Conservation (phyloP, 92 coral and sea anemone genomes). For the Palythoa caribaeorum region DNA sequence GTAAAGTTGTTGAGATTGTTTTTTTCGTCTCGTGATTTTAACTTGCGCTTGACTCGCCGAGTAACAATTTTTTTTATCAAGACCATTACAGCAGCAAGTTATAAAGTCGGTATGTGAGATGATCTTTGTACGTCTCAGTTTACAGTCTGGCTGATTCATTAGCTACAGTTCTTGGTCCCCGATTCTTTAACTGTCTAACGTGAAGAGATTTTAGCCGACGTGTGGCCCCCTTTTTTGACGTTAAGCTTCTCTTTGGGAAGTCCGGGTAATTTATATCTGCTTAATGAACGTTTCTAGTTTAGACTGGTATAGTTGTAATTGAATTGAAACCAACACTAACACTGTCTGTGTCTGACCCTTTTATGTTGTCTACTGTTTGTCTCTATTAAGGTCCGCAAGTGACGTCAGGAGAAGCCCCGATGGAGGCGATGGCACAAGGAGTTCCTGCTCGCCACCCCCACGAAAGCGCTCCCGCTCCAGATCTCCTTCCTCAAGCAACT, state of each 20-base stretch:
- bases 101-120: not conserved
- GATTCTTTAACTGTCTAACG: too few relatives aligned
- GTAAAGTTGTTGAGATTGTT: not conserved
- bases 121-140: too few relatives aligned
- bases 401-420: slow-evolving; percentile 17
- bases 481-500: not conserved
- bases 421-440: not conserved
- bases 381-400: slow-evolving; percentile 25
- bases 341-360: not conserved
- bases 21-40: not conserved
- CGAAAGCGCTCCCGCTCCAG: slow-evolving; percentile 46
- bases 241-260: too few relatives aligned
- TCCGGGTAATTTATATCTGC: too few relatives aligned
- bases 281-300: too few relatives aligned
- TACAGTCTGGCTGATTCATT: too few relatives aligned
- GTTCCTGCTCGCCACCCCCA: slow-evolving; percentile 49
- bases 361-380: slow-evolving; percentile 10
- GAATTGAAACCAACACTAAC: not conserved
- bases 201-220: too few relatives aligned
- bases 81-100: not conserved
- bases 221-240: too few relatives aligned
- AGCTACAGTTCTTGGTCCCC: too few relatives aligned
- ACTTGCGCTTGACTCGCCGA: not conserved
- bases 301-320: not conserved
- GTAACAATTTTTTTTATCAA: not conserved